Base-by-base conservation (phyloP, 2,113 vertebrate genomes). In the Dicrurus megarhynchus region DNA sequence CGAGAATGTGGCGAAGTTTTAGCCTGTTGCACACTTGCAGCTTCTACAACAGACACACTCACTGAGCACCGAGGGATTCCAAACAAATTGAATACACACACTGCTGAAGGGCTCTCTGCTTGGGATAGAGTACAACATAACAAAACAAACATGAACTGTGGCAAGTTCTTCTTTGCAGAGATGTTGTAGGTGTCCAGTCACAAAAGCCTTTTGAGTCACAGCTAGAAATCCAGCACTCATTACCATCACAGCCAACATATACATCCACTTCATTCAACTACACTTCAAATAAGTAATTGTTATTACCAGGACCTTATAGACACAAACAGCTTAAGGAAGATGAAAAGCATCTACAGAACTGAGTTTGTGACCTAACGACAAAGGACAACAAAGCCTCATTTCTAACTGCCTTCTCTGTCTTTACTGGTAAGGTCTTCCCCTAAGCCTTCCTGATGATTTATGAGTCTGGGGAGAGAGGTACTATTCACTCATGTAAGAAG, bases 1-100 rank as follows among this genome's bases (percentile, higher is more conserved):
- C 0, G 0, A 75, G 47, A 87, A 67, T 0, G 4, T 6, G 9
- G 33, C 1, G 0, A 27, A 19, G 39, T 67, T 84, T 87, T 21
- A 67, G 46, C 52, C 32, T 11, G 1, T 23, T 4, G 2, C 24
- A 44, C 13, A 30, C 21, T 12, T 7, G 1, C 24, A 68, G 67
- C 52, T 92, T 61, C 57, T 30, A 13, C 6, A 20, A 46, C 17
- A 70, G 39, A 60, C 33, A 44, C 3, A 13, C 33, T 49, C 53
- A 35, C 10, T 61, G 70, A 52, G 42, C 35, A 87, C 42, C 13
- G 35, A 35, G 9, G 14, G 42, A 28, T 87, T 81, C 60, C 65
- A 49, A 56, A 87, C 26, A 60, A 55, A 33, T 11, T 27, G 8
- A 52, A 73, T 17, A 33, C 30, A 30, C 6, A 24, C 26, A 39